These are phyloP conservation scores for Linyphia triangularis DNA, from an alignment of 2,888 invertebrate species.

Conservation along the genomic window DNA sequence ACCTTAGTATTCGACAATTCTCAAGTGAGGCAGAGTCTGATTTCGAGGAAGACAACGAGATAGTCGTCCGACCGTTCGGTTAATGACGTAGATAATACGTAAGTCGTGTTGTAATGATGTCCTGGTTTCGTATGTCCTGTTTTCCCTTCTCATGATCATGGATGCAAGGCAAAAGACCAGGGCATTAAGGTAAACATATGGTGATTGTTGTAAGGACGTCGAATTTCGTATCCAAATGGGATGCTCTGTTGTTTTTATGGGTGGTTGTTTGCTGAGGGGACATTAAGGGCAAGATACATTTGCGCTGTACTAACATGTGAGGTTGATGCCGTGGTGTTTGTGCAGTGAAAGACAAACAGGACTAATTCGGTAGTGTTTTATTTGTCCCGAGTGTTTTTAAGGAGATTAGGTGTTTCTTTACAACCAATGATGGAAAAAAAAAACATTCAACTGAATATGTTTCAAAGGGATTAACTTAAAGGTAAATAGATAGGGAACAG, in stretches of 20 bases:
- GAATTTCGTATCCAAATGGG: constrained; percentile 49
- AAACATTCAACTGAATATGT: too few species aligned
- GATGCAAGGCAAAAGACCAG: not conserved
- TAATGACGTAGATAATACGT: constrained; percentile 55
- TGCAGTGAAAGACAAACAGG: constrained; percentile 13
- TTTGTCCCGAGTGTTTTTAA: not conserved
- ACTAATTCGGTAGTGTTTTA: constrained; percentile 8
- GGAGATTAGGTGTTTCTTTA: too few species aligned
- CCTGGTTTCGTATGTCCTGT: constrained; percentile 4
- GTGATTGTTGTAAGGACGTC: constrained; percentile 43
- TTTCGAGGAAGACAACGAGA: not conserved
- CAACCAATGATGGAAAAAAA: too few species aligned
- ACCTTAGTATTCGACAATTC: constrained; percentile 14
- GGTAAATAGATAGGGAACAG: too few species aligned
- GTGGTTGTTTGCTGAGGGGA: constrained; percentile 21
- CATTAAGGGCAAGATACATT: constrained; percentile 27
- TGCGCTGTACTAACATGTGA: too few species aligned
- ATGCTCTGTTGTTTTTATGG: constrained; percentile 10
- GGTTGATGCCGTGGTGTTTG: not conserved
- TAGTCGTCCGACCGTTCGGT: constrained; percentile 7
- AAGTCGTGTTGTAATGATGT: constrained; percentile 8
- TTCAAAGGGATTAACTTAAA: too few species aligned
- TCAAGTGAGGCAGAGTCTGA: not conserved
- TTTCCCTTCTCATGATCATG: constrained; percentile 12
- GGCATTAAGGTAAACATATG: constrained; percentile 64